Conservation (phyloP, 2,797 vertebrate genomes). For the Choloepus didactylus region DNA sequence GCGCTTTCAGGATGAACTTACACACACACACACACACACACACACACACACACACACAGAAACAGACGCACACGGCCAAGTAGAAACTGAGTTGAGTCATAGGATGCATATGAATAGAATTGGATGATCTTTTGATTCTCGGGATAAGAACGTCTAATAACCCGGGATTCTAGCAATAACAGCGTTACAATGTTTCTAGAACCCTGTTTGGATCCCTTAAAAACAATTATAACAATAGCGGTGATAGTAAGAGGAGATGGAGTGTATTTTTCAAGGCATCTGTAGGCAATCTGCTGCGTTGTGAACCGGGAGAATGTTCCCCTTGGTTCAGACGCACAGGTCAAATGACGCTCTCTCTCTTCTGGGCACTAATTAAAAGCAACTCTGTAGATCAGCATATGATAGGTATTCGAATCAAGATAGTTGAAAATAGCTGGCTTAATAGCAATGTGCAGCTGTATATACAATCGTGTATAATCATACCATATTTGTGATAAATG, state of each 20-base stretch:
- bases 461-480: neutral
- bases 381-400: neutral
- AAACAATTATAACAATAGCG: neutral
- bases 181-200: neutral
- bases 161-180: neutral
- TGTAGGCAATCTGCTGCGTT: neutral
- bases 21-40: neutral
- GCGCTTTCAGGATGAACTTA: neutral
- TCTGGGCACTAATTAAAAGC: neutral
- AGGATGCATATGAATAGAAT: slow-evolving; percentile 23
- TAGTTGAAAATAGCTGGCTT: neutral
- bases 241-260: neutral
- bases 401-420: slow-evolving; percentile 27
- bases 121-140: neutral
- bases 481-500: neutral
- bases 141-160: neutral
- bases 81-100: slow-evolving; percentile 58
- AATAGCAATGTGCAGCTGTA: neutral
- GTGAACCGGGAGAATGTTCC: neutral
- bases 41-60: neutral
- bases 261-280: neutral
- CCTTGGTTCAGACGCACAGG: neutral
- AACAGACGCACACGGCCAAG: neutral
- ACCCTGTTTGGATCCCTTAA: neutral
- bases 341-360: neutral